Base-by-base conservation (phyloP, 2,888 invertebrate genomes). In the Catocala nupta region DNA sequence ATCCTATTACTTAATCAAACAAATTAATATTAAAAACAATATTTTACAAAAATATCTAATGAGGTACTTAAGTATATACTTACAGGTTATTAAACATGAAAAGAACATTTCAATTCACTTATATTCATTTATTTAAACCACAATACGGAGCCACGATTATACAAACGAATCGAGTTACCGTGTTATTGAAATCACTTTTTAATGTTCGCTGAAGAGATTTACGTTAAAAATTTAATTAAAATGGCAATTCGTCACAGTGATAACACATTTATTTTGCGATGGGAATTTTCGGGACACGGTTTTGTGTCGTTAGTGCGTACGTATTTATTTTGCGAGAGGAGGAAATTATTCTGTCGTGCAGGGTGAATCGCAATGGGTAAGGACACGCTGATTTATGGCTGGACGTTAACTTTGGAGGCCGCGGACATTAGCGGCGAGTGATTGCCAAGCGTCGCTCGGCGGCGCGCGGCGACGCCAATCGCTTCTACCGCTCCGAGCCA, bases 191-290 rank as follows among this genome's bases (percentile, higher is more conserved):
- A 84, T 87, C 81, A 83, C 81, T 76, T 84, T 87, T 83, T 84
- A 81, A 83, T 81, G 82, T 72, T 75, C 66, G 68, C 73, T 74
- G 70, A 72, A 70, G 75, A 81, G 81, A 85, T 86, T 86, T 81
- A 85, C 76, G 81, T 76, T 73, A 71, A 81, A 83, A 82, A 81
- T 86, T 86, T 84, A 86, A 87, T 87, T 86, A 86, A 87, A 84
- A 75, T 77, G 69, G 66, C 72, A 74, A 80, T 81, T 73, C 79
- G 70, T 78, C 73, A 70, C 59, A 53, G 69, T 74, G 77, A 81
- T 81, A 77, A 78, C 74, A 71, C 69, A 69, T 76, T 77, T 77
- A 76, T 75, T 73, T 68, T 55, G 59, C 52, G 59, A 68, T 63
- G 70, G 58, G 68, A 68, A 77, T 75, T 81, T 77, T 70, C 65